Conservation (phyloP, 1,140 invertebrate species). For the Heliothis virescens region DNA sequence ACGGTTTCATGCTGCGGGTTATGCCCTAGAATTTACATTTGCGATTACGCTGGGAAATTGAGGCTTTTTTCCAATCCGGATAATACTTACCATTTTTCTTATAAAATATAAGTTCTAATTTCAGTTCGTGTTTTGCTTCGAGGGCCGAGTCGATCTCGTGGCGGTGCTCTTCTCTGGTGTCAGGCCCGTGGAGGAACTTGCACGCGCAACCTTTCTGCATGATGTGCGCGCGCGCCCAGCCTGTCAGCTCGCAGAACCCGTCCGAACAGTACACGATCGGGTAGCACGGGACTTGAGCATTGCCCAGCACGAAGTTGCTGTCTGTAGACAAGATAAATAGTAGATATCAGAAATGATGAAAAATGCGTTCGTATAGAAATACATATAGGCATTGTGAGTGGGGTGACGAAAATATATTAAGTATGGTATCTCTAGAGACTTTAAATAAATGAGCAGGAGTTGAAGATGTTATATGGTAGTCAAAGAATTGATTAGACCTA, state of each 20-base stretch:
- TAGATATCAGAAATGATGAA: background rate
- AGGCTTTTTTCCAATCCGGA: no score
- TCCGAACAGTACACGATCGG: slow-evolving; percentile 99
- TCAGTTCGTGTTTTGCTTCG: slow-evolving; percentile 95
- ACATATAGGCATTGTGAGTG: no score
- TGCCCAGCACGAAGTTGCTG: slow-evolving; percentile 99
- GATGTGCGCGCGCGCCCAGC: slow-evolving; percentile 96
- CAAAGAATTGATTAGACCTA: no score
- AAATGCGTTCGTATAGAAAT: background rate
- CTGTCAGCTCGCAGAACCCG: slow-evolving; percentile 98
- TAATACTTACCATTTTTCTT: slow-evolving; percentile 93
- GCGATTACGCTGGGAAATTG: no score
- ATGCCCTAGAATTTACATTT: no score
- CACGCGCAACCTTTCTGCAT: slow-evolving; percentile 99
- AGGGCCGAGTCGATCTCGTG: slow-evolving; percentile 95
- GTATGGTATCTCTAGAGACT: no score
- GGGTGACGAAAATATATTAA: no score
- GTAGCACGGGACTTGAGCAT: slow-evolving; percentile 96
- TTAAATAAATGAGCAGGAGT: no score
- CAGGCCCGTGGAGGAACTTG: slow-evolving; percentile 97
- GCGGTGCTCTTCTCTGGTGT: slow-evolving; percentile 96
- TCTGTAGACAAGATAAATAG: slow-evolving; percentile 88
- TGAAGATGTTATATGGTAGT: no score
- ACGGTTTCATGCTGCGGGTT: no score
- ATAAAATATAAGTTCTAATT: slow-evolving; percentile 97